These are phyloP conservation scores for Conops quadrifasciatus DNA, from an alignment of 2,888 invertebrate species.

Conservation along the genomic window DNA sequence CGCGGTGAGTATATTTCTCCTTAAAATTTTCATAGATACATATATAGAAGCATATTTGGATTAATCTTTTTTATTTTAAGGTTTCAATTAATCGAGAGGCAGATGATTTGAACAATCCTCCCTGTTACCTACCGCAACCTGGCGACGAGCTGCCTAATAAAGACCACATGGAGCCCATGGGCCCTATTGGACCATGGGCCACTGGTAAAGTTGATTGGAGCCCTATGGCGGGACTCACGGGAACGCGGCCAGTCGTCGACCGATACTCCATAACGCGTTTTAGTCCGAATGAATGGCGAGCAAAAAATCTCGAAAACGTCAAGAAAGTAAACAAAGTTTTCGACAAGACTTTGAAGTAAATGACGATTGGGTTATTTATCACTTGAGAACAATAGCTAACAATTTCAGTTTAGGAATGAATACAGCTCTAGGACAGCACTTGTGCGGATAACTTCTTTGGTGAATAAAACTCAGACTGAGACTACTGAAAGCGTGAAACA, in stretches of 20 bases:
- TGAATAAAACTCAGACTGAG: conserved; percentile 75
- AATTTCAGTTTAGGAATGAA: conserved; percentile 63
- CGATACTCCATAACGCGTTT: conserved; percentile 79
- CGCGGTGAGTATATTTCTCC: conserved; percentile 38
- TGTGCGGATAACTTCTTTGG: conserved; percentile 71
- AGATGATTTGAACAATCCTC: conserved; percentile 59
- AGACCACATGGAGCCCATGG: conserved; percentile 65
- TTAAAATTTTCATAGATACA: neutral
- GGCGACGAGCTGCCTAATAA: conserved; percentile 65
- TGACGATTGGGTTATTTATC: neutral
- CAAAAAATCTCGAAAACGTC: conserved; percentile 69
- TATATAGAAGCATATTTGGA: neutral
- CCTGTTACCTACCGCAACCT: conserved; percentile 70
- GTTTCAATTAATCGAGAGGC: conserved; percentile 48
- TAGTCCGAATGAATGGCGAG: conserved; percentile 78
- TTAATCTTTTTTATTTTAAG: conserved; percentile 25
- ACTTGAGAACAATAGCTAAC: neutral
- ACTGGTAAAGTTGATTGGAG: conserved; percentile 80
- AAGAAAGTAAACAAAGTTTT: conserved; percentile 65
- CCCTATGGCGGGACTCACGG: conserved; percentile 74
- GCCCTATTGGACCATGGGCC: conserved; percentile 72
- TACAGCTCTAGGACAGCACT: conserved; percentile 73
- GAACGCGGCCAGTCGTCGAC: conserved; percentile 78
- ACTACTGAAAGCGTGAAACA: conserved; percentile 73
- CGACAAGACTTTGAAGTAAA: conserved; percentile 68